Base-by-base conservation (phyloP, 2,888 invertebrate species). In the Julus scandinavius region DNA sequence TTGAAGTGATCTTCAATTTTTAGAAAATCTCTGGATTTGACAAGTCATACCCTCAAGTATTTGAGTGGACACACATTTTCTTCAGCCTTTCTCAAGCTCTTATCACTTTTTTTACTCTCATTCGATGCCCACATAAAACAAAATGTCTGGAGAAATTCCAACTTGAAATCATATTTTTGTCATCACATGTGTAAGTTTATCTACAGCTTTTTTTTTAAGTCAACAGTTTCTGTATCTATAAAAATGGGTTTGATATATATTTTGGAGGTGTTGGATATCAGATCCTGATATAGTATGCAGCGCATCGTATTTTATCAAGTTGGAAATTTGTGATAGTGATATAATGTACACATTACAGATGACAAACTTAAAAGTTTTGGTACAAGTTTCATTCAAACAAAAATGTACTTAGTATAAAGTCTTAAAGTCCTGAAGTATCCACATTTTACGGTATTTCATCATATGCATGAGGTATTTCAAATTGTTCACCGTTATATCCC, bases 1-100 rank as follows among this genome's bases (percentile, higher is more conserved):
- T 29, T 20, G 72, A 72, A 72, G 29, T 29, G 72, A 72, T 72
- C 72, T 72, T 72, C 29, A 72, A 29, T 72, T 72, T 72, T 63
- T 63, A n/a, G 72, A 72, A 72, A 72, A 29, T 72, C 72, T 72
- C 72, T 72, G 72, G 72, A 72, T 72, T 29, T 72, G 72, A 72
- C 72, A 72, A 72, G 72, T 72, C 72, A 72, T 29, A 20, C 72
- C 29, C 20, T 72, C 29, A 11, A 72, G 72, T 72, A 72, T 54
- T 13, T 54, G 54, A 72, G 72, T 72, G 72, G 29, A 72, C 29
- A 9, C 1, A 29, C 72, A 72, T 72, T 72, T 72, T 72, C 20
- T 72, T n/a, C 72, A 72, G 29, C 72, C 20, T 11, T 72, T 11
- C 72, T 29, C 9, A 72, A n/a, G 29, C 20, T 72, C 29, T 9